A percentile compares a stretch with the other conserved stretches of the same genome.
These are phyloP conservation scores for Saccopteryx bilineata DNA, from an alignment of 2,113 vertebrate genomes.

Conservation along the genomic window DNA sequence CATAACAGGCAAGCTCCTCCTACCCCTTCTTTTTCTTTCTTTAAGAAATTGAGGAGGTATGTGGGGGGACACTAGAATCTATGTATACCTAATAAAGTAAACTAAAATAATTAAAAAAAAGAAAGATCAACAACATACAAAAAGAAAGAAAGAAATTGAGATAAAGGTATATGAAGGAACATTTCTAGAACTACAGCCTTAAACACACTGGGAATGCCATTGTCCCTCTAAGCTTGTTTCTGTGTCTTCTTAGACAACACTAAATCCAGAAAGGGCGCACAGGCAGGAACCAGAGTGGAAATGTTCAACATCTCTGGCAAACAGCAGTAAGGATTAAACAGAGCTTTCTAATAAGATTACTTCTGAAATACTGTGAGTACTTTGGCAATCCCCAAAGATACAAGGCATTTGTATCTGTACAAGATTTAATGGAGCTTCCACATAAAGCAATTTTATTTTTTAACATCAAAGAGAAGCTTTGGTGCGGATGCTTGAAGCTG, in stretches of 20 bases:
- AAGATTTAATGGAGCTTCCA: constrained; percentile 70
- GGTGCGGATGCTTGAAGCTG: neutral
- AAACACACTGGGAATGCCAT: neutral
- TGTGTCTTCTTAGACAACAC: neutral
- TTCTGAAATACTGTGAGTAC: neutral
- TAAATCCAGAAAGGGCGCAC: neutral
- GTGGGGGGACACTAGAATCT: no score
- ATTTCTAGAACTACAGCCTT: neutral
- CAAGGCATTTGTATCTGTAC: constrained; percentile 71
- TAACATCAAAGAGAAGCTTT: constrained; percentile 67
- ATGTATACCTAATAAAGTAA: no score
- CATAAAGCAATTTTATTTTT: constrained; percentile 69
- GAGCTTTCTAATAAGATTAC: constrained; percentile 81
- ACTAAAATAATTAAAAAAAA: no score
- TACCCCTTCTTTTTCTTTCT: neutral
- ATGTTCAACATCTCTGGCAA: constrained; percentile 51
- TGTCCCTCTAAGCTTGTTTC: neutral
- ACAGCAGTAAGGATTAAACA: constrained; percentile 55
- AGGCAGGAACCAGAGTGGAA: neutral
- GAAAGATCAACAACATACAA: no score
- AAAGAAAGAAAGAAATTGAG: neutral
- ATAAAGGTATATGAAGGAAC: neutral
- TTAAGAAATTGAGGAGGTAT: neutral
- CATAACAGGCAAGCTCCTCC: neutral
- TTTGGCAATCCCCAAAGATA: constrained; percentile 67